Evolutionary conservation across 2,888 invertebrate species (phyloP), one percentile per base, ranked within the genome.

Genomic region (Volucella inflata): DNA sequence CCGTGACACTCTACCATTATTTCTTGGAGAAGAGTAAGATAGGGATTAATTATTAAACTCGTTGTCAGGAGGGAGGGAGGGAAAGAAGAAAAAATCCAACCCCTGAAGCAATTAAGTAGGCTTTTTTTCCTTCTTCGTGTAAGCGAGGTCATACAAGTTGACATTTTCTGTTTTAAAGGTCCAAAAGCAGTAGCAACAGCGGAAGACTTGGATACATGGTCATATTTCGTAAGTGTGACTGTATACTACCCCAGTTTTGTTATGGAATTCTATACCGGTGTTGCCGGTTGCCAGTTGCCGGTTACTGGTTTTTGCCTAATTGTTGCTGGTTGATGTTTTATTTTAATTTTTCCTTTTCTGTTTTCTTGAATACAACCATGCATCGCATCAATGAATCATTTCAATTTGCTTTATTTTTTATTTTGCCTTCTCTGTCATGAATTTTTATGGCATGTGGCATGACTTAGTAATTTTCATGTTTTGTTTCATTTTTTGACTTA

Each of bases 141-240:
- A 59, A 75, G 67, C 53, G 75, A 75, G 75, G 75, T 75, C 65
- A 59, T 51, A n/a, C 75, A 50, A 67, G 75, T 67, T 75, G 75
- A 75, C 75, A 75, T 65, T 65, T 75, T 65, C 57, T 46, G 55
- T 44, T 36, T 53, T 51, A 9, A 50, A 17, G 65, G 30, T 38
- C 38, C n/a, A 40, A 50, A 71, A 12, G 59, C 42, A 60, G 59
- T 50, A 71, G 60, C 50, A 21, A n/a, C 16, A 38, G 1, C 16
- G 16, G 30, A 30, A 30, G 30, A 30, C 30, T 3, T 30, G 30
- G 30, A 30, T 30, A 30, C 30, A 30, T 30, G 6, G 30, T 6
- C 30, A 30, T 30, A 30, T 30, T n/a, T 6, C 6, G 6, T 30
- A 30, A 30, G 30, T 30, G 9, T 21, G 48, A 38, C 38, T 40